These are phyloP conservation scores for Drosophila eohydei DNA, from an alignment of 2,888 invertebrate genomes.

Conservation along the genomic window DNA sequence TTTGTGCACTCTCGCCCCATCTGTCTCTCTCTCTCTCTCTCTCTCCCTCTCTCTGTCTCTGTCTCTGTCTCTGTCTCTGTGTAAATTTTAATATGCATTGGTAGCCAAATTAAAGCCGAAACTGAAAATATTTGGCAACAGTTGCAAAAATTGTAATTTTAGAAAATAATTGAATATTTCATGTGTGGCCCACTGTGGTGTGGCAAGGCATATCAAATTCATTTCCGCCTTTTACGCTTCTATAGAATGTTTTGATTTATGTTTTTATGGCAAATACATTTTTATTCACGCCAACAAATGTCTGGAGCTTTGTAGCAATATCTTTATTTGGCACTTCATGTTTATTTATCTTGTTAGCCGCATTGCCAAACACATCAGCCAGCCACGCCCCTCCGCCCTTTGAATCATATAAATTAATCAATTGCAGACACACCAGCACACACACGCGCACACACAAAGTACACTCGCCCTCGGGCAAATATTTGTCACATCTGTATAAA, in stretches of 20 bases:
- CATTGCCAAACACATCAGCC: slow-evolving; percentile 34
- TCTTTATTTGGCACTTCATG: slow-evolving; percentile 46
- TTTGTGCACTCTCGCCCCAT: too few relatives aligned
- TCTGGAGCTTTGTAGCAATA: slow-evolving; percentile 37
- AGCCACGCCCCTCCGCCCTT: slow-evolving; percentile 28
- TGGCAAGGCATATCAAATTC: slow-evolving; percentile 18
- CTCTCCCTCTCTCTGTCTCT: neutral
- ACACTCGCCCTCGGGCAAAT: slow-evolving; percentile 52
- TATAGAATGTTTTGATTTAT: neutral
- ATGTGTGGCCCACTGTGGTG: neutral
- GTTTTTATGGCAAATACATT: slow-evolving; percentile 9
- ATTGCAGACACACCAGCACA: slow-evolving; percentile 52
- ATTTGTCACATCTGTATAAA: slow-evolving; percentile 63
- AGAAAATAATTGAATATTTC: slow-evolving; percentile 17
- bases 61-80: neutral
- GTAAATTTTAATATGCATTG: slow-evolving; percentile 24
- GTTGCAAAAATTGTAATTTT: slow-evolving; percentile 17
- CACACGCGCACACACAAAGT: slow-evolving; percentile 15
- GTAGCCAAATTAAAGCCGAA: slow-evolving; percentile 8
- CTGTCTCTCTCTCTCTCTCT: neutral
- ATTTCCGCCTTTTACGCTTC: neutral
- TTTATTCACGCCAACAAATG: slow-evolving; percentile 18
- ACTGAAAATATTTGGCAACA: slow-evolving; percentile 18
- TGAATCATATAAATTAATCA: slow-evolving; percentile 70
- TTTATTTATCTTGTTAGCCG: slow-evolving; percentile 56